Conservation (phyloP, 2,113 vertebrate species). For the Thunnus maccoyii region DNA sequence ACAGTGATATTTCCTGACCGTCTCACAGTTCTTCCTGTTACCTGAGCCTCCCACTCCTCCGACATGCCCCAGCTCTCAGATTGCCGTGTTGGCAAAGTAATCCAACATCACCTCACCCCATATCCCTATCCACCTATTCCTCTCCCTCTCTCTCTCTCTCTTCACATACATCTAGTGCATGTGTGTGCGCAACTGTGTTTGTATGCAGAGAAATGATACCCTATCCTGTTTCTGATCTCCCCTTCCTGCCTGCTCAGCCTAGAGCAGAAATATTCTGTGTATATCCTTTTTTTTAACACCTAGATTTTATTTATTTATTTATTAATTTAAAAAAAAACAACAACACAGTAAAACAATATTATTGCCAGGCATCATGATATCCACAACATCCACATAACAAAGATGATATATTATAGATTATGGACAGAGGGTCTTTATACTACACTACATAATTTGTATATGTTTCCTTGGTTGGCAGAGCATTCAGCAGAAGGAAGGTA, state of each 20-base stretch:
- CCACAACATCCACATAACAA: too few species aligned
- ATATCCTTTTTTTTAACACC: too few species aligned
- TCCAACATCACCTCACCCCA: slow-evolving; percentile 54
- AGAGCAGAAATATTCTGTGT: slow-evolving; percentile 47
- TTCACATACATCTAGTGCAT: slow-evolving; percentile 30
- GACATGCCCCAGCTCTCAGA: slow-evolving; percentile 56
- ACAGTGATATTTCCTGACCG: slow-evolving; percentile 80
- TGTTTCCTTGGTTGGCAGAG: too few species aligned
- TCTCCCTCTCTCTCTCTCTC: slow-evolving; percentile 18
- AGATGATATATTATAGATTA: too few species aligned
- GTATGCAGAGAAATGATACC: slow-evolving; percentile 35
- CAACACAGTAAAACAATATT: too few species aligned
- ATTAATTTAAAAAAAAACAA: too few species aligned
- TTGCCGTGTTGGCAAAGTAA: slow-evolving; percentile 60
- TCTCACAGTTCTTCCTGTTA: slow-evolving; percentile 76
- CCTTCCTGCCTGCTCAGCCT: slow-evolving; percentile 21
- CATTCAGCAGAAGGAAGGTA: too few species aligned
- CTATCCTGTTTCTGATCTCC: slow-evolving; percentile 61
- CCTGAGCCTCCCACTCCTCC: slow-evolving; percentile 61
- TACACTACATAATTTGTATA: too few species aligned
- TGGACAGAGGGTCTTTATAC: too few species aligned
- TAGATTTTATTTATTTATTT: too few species aligned
- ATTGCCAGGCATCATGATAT: too few species aligned
- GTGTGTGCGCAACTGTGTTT: slow-evolving; percentile 19
- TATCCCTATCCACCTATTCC: slow-evolving; percentile 35